Evolutionary conservation across 2,888 invertebrate species (phyloP), one percentile per base, ranked within the genome.

Genomic region (Tetramorium bicarinatum): DNA sequence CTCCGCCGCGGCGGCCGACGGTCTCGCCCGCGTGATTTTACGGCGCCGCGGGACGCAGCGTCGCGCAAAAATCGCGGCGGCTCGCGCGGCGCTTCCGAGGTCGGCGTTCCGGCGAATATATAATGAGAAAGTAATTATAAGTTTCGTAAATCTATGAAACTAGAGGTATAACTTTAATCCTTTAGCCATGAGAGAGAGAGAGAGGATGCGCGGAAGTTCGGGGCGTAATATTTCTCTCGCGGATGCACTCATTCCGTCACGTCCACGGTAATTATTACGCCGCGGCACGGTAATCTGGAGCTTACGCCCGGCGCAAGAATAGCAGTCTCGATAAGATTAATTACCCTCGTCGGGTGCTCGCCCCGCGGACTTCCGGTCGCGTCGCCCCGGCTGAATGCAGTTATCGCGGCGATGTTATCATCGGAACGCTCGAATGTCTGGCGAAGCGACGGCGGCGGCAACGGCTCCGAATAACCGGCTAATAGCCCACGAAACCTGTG

Each of bases 401-500:
- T 64, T 81, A 81, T 75, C 75, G 67, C 64, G 67, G 21, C 69
- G 75, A 75, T 56, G 83, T 62, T 83, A 83, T 84, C 80, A 81
- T 76, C 83, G 81, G 81, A 89, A 84, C 83, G 84, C 72, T 64
- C 80, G 72, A 84, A 71, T 80, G 82, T 86, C 89, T 81, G 85
- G 72, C 87, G 82, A 82, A 41, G 64, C 41, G 11, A 87, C 25
- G 67, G 86, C 87, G 3, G 29, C 54, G n/a, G 61, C 56, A 79
- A 77, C 79, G 54, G 83, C 75, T 83, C 61, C 85, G 87, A 89
- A 89, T 90, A 87, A 90, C 83, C 85, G 85, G 86, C 89, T 88
- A 90, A 90, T 90, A 90, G 90, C 72, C 76, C 81, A 84, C 85
- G 89, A 79, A 86, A 85, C 64, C 66, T 77, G 87, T 82, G 85